Conservation (phyloP, 1,140 invertebrate species). For the Papilio xuthus region DNA sequence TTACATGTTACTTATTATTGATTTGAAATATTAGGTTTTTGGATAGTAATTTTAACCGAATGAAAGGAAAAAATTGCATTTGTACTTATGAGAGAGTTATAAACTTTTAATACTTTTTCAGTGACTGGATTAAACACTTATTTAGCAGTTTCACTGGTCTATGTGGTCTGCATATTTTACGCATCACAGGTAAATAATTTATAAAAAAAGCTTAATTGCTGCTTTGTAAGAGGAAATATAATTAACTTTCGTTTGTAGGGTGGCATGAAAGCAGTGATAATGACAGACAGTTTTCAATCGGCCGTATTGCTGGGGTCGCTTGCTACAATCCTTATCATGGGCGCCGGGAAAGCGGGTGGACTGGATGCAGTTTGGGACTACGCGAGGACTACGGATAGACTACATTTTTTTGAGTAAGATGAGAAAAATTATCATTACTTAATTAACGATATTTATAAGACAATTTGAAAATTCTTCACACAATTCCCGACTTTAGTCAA, state of each 20-base stretch:
- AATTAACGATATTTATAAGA: no score
- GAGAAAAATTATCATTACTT: neutral
- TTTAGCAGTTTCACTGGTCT: conserved; percentile 92
- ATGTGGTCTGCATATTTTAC: conserved; percentile 96
- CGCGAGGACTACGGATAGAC: conserved; percentile 84
- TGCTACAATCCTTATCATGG: conserved; percentile 87
- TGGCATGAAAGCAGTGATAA: conserved; percentile 97
- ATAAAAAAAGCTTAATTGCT: conserved; percentile 28
- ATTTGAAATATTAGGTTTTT: no score
- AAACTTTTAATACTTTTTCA: conserved; percentile 55
- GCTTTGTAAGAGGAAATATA: conserved; percentile 9
- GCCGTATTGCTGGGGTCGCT: conserved; percentile 84
- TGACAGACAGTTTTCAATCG: conserved; percentile 94
- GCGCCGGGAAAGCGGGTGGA: conserved; percentile 87
- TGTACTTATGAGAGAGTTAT: neutral
- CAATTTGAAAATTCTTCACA: no score
- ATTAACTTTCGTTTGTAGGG: conserved; percentile 83
- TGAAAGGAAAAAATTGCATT: neutral
- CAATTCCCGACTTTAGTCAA: no score
- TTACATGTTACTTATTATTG: no score
- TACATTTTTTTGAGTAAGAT: conserved; percentile 91
- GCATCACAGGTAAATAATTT: conserved; percentile 83
- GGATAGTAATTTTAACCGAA: neutral
- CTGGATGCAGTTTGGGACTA: conserved; percentile 85
- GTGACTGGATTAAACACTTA: conserved; percentile 79